These are phyloP conservation scores for Lasiommata megera DNA, from an alignment of 2,888 invertebrate species.

Conservation along the genomic window DNA sequence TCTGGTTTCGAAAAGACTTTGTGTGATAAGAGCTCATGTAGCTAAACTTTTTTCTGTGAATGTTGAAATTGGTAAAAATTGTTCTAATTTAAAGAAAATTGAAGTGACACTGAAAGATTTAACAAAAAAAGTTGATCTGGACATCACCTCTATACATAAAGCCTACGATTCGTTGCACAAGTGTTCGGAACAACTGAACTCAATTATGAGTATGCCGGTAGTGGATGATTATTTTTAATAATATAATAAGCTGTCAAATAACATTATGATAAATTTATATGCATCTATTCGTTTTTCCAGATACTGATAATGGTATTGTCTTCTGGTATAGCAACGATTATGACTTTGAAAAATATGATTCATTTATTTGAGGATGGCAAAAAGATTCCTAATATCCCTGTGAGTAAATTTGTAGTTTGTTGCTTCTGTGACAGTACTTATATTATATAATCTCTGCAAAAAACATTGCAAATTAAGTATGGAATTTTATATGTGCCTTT, in stretches of 20 bases:
- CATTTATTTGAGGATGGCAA: constrained; percentile 41
- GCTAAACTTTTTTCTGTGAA: constrained; percentile 40
- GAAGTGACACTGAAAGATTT: not conserved
- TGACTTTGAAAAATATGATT: constrained; percentile 51
- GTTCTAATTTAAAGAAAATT: not conserved
- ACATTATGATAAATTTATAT: no score
- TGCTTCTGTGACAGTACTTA: no score
- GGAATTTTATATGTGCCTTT: no score
- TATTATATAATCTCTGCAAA: no score
- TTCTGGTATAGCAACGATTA: constrained; percentile 54
- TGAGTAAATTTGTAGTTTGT: not conserved
- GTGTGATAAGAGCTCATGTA: constrained; percentile 53
- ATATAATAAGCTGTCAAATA: no score
- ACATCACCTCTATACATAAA: constrained; percentile 51
- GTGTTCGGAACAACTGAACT: constrained; percentile 20
- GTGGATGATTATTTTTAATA: no score
- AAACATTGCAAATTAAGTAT: no score
- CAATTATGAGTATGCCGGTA: constrained; percentile 17
- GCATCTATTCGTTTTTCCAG: constrained; percentile 46
- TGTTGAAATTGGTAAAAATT: not conserved
- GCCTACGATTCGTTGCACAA: constrained; percentile 17
- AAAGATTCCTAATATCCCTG: not conserved
- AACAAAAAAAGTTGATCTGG: constrained; percentile 30
- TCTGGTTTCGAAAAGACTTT: constrained; percentile 47
- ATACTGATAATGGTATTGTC: constrained; percentile 51